These are phyloP conservation scores for Chaetodon trifascialis DNA, from an alignment of 2,113 vertebrate genomes.

Conservation along the genomic window DNA sequence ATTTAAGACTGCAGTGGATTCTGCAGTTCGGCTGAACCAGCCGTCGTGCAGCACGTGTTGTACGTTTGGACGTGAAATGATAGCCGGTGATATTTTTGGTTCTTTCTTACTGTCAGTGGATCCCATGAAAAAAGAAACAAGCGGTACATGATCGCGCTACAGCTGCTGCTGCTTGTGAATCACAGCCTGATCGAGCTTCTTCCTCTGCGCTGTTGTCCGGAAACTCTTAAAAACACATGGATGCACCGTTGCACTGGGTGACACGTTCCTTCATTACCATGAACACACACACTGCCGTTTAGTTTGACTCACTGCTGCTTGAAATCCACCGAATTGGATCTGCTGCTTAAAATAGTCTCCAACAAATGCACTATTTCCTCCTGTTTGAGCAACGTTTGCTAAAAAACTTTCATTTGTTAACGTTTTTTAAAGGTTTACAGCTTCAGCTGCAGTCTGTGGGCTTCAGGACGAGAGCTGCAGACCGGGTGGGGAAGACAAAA, in stretches of 20 bases:
- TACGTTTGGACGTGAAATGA: not conserved
- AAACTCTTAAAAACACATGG: too few species aligned
- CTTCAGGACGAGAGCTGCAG: not conserved
- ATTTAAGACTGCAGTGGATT: not conserved
- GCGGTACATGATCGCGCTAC: not conserved
- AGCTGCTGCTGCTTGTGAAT: not conserved
- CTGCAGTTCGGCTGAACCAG: not conserved
- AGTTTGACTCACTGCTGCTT: not conserved
- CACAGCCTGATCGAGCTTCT: not conserved
- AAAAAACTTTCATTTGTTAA: not conserved
- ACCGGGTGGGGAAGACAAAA: not conserved
- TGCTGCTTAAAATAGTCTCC: conserved; percentile 5
- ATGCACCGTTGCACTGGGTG: too few species aligned
- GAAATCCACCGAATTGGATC: not conserved
- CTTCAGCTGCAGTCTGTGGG: not conserved
- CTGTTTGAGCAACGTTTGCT: not conserved
- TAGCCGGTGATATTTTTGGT: not conserved
- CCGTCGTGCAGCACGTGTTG: not conserved
- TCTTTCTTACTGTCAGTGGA: not conserved
- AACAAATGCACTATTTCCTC: not conserved
- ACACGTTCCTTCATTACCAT: too few species aligned
- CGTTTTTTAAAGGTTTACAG: not conserved
- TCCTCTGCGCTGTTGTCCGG: too few species aligned
- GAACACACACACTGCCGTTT: not conserved
- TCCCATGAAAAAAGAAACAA: not conserved